Evolutionary conservation across 2,113 vertebrate species (phyloP).

Genomic region (Varanus salvator): DNA sequence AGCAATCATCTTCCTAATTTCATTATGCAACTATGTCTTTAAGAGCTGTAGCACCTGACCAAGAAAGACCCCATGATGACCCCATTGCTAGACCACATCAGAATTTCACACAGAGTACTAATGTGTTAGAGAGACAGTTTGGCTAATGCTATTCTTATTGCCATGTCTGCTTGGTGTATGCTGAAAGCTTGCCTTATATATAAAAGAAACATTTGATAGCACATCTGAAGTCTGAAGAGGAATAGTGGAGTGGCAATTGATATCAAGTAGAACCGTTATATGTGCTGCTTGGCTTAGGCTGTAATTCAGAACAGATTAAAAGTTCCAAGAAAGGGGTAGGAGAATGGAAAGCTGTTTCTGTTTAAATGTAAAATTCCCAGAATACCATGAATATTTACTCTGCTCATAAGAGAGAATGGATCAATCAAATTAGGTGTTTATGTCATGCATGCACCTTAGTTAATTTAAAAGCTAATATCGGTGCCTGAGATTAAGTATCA

Average conservation of each 20-base stretch:
- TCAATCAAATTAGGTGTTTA: slow-evolving; percentile 15
- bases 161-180: neutral
- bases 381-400: neutral
- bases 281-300: neutral
- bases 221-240: neutral
- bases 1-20: neutral
- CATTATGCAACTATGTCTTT: neutral
- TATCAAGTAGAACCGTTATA: neutral
- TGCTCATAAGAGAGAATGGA: slow-evolving; percentile 1
- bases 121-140: neutral
- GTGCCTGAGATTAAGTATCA: slow-evolving; percentile 26
- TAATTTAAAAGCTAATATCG: slow-evolving; percentile 30
- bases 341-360: neutral
- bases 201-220: neutral
- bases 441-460: slow-evolving; percentile 1
- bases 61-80: neutral
- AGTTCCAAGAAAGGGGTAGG: neutral
- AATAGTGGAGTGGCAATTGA: neutral
- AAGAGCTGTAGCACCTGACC: neutral
- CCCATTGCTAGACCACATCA: no score
- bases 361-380: neutral
- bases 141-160: neutral
- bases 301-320: neutral
- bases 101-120: neutral
- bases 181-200: neutral